Evolutionary conservation across 2,113 vertebrate genomes (phyloP).

Genomic region (Australoheros scitulus): DNA sequence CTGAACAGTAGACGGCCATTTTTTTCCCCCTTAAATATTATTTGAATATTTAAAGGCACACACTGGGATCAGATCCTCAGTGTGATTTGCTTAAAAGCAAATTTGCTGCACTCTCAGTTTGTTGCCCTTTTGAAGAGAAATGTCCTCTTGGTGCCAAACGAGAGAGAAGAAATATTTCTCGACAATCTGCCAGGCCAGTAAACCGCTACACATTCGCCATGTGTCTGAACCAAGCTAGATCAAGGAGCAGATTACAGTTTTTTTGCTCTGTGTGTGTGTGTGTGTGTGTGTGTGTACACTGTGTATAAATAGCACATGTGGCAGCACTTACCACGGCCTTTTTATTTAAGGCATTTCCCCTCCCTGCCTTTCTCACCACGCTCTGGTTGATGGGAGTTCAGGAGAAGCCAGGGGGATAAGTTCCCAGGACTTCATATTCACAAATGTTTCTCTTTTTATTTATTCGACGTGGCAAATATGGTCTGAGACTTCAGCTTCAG

Average conservation of each 20-base stretch:
- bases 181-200: background rate
- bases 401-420: constrained; percentile 33
- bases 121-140: background rate
- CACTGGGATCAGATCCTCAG: background rate
- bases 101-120: background rate
- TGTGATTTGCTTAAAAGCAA: background rate
- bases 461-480: constrained; percentile 7
- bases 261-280: constrained; percentile 2
- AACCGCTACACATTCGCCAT: constrained; percentile 37
- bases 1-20: background rate
- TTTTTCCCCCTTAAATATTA: background rate
- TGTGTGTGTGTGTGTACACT: constrained; percentile 21
- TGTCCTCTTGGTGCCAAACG: background rate
- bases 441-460: background rate
- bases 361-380: constrained; percentile 48
- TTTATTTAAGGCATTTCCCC: constrained; percentile 71
- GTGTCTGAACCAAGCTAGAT: constrained; percentile 36
- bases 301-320: constrained; percentile 78
- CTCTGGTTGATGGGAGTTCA: constrained; percentile 48
- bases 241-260: constrained; percentile 44
- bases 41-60: background rate
- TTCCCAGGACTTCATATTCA: constrained; percentile 60
- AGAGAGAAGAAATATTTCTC: constrained; percentile 12
- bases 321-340: constrained; percentile 72
- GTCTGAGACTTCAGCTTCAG: background rate